These are phyloP conservation scores for Dicaeum eximium DNA, from an alignment of 2,113 vertebrate genomes.

Conservation along the genomic window DNA sequence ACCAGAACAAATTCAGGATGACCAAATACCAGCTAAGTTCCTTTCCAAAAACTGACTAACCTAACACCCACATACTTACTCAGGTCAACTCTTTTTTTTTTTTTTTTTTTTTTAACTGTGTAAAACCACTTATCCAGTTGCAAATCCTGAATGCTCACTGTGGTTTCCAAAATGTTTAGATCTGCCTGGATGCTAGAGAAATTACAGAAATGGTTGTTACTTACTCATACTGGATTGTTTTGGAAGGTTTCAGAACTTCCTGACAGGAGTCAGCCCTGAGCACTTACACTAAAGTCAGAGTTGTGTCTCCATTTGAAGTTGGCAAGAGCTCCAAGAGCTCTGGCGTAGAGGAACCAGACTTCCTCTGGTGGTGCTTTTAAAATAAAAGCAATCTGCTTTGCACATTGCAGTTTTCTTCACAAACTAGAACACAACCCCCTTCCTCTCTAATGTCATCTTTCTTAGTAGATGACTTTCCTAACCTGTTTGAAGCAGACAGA, in stretches of 20 bases:
- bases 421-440: not conserved
- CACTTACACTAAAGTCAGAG: not conserved
- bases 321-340: not conserved
- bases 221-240: not conserved
- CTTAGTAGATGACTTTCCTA: not conserved
- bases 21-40: not conserved
- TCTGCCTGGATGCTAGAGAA: not conserved
- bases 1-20: not conserved
- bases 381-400: not conserved
- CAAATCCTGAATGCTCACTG: not conserved
- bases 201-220: not conserved
- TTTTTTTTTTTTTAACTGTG: not conserved
- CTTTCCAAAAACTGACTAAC: not conserved
- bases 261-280: not conserved
- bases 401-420: not conserved
- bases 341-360: not conserved
- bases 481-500: not conserved
- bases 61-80: not conserved
- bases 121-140: not conserved
- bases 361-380: not conserved
- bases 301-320: not conserved
- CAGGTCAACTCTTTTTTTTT: rapidly evolving
- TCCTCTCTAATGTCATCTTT: not conserved
- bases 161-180: not conserved
- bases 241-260: constrained; percentile 1